Conservation (phyloP, 2,888 invertebrate genomes). For the Pandemis heparana region DNA sequence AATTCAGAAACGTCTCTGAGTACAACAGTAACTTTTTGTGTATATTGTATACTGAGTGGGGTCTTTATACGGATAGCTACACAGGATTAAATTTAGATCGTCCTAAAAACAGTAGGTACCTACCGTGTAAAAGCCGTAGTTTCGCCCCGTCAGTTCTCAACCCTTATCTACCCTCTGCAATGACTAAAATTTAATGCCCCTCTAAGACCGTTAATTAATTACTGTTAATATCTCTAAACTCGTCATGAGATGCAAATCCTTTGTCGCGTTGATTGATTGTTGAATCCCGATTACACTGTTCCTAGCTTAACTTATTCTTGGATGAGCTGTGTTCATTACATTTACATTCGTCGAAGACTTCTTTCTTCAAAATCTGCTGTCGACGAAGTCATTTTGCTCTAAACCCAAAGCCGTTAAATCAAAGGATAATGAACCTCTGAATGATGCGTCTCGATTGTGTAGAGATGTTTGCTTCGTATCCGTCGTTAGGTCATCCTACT, state of each 20-base stretch:
- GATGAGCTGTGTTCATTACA: too few relatives aligned
- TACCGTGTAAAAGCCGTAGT: not conserved
- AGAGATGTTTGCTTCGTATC: too few relatives aligned
- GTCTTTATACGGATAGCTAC: not conserved
- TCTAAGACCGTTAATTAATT: conserved; percentile 37
- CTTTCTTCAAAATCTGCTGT: too few relatives aligned
- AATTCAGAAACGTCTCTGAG: not conserved
- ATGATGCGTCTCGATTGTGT: too few relatives aligned
- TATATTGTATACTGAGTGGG: not conserved
- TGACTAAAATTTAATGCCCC: conserved; percentile 21
- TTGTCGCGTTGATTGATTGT: conserved; percentile 57
- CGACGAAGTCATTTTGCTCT: too few relatives aligned
- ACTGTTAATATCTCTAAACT: conserved; percentile 26
- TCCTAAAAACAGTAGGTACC: not conserved
- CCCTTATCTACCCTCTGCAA: conserved; percentile 13
- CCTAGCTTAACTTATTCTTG: not conserved
- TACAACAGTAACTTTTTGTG: not conserved
- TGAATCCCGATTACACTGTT: not conserved
- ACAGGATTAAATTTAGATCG: not conserved
- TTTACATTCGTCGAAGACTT: too few relatives aligned
- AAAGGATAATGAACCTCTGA: too few relatives aligned
- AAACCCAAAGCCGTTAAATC: too few relatives aligned
- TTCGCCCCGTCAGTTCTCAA: not conserved
- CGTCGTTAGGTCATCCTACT: too few relatives aligned
- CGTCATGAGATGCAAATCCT: conserved; percentile 52